Conservation (phyloP, 2,888 invertebrate genomes). For the Monoplex corrugatus region DNA sequence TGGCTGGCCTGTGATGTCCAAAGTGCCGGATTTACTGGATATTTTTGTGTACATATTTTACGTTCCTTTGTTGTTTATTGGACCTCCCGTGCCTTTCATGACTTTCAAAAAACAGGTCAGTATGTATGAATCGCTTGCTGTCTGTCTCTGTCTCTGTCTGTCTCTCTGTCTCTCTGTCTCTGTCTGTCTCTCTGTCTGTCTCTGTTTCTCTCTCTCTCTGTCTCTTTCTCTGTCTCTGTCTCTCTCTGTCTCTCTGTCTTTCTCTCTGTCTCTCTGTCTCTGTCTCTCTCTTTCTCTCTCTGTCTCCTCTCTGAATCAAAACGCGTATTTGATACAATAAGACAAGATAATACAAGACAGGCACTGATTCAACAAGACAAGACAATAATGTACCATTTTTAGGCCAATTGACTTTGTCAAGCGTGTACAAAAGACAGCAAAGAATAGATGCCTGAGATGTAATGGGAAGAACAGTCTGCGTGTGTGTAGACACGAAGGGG, state of each 20-base stretch:
- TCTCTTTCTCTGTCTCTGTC: neutral
- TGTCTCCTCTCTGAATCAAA: too few species aligned
- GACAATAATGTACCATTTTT: too few species aligned
- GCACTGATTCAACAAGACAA: too few species aligned
- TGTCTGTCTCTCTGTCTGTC: neutral
- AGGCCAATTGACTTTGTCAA: neutral
- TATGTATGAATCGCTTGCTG: slow-evolving; percentile 14
- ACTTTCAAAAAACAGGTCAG: slow-evolving; percentile 85
- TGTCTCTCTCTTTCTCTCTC: neutral
- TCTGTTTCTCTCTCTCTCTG: slow-evolving; percentile 5
- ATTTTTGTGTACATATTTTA: slow-evolving; percentile 90
- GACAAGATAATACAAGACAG: too few species aligned
- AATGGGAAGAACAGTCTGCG: too few species aligned
- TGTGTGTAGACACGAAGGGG: too few species aligned
- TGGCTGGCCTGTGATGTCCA: slow-evolving; percentile 24
- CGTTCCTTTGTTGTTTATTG: slow-evolving; percentile 90
- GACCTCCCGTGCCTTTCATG: slow-evolving; percentile 91
- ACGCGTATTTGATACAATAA: too few species aligned
- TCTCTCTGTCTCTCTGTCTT: neutral
- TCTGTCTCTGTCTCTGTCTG: neutral
- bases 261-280: neutral
- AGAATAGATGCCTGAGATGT: too few species aligned
- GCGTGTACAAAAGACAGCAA: too few species aligned
- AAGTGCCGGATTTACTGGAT: slow-evolving; percentile 78
- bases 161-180: slow-evolving; percentile 11